Percentiles rank a stretch among this genome's conserved stretches.
Conservation (phyloP, 2,888 invertebrate genomes). For the Himalopsyche japonica region DNA sequence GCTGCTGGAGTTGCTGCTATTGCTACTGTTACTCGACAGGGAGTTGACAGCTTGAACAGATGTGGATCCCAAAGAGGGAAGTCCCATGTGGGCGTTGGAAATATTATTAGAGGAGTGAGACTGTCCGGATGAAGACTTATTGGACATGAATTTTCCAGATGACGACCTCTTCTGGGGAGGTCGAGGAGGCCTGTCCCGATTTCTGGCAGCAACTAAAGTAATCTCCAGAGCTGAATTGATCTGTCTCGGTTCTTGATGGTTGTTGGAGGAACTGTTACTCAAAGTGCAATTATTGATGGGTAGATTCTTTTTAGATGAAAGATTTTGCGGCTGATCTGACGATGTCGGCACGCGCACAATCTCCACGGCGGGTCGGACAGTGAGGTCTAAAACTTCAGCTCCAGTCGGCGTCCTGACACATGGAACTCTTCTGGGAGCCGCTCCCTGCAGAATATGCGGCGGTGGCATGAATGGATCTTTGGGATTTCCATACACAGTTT, state of each 20-base stretch:
- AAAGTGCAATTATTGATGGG: not conserved
- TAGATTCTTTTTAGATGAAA: constrained; percentile 49
- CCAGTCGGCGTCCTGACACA: constrained; percentile 46
- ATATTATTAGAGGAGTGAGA: not conserved
- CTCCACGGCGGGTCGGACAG: constrained; percentile 64
- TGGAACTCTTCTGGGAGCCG: constrained; percentile 48
- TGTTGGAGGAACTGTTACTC: constrained; percentile 40
- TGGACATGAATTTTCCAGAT: constrained; percentile 60
- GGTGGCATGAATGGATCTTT: constrained; percentile 68
- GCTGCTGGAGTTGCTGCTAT: not conserved
- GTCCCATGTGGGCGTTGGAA: not conserved
- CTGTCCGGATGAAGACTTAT: constrained; percentile 45
- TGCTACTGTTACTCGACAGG: constrained; percentile 43
- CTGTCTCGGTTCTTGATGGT: constrained; percentile 51
- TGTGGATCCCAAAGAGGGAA: constrained; percentile 17
- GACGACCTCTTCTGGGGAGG: constrained; percentile 58
- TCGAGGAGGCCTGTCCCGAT: constrained; percentile 46
- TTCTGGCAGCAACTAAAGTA: constrained; percentile 64
- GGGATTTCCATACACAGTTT: constrained; percentile 72
- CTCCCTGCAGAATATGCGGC: constrained; percentile 56
- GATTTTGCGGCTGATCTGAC: constrained; percentile 51
- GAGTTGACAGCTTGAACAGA: constrained; percentile 37
- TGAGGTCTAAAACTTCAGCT: constrained; percentile 68
- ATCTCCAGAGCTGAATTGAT: constrained; percentile 60
- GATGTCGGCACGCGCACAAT: constrained; percentile 59